Evolutionary conservation across 2,113 vertebrate species (phyloP).

Genomic region (Bubalus kerabau): DNA sequence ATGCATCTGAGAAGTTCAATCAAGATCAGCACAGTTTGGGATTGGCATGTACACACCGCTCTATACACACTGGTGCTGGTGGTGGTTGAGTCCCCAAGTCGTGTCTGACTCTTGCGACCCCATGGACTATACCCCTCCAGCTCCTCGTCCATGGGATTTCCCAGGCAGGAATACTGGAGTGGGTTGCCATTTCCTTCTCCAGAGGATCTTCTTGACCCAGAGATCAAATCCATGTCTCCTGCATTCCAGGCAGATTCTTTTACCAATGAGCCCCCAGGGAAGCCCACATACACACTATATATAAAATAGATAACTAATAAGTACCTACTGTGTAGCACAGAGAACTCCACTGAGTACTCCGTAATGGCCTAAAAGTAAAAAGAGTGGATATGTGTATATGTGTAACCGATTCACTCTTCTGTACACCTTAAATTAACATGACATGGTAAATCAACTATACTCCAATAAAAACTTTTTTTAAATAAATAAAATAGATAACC

Average conservation of each 20-base stretch:
- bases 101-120: background rate
- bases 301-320: background rate
- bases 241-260: background rate
- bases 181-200: background rate
- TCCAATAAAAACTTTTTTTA: background rate
- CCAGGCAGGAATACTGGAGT: background rate
- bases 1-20: background rate
- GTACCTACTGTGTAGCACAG: background rate
- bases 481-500: background rate
- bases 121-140: background rate
- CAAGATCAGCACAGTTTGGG: background rate
- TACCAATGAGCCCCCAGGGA: background rate
- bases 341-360: background rate
- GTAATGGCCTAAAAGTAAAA: background rate
- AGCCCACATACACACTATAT: background rate
- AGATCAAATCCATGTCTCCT: background rate
- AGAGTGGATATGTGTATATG: background rate
- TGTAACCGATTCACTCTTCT: background rate
- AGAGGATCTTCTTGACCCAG: background rate
- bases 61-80: background rate
- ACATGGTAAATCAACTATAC: background rate
- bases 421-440: background rate
- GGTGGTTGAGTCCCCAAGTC: background rate
- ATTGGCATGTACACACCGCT: background rate
- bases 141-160: background rate